A percentile compares a stretch with the other conserved stretches of the same genome.
Evolutionary conservation across 2,888 invertebrate species (phyloP).

Genomic region (Lysandra coridon): DNA sequence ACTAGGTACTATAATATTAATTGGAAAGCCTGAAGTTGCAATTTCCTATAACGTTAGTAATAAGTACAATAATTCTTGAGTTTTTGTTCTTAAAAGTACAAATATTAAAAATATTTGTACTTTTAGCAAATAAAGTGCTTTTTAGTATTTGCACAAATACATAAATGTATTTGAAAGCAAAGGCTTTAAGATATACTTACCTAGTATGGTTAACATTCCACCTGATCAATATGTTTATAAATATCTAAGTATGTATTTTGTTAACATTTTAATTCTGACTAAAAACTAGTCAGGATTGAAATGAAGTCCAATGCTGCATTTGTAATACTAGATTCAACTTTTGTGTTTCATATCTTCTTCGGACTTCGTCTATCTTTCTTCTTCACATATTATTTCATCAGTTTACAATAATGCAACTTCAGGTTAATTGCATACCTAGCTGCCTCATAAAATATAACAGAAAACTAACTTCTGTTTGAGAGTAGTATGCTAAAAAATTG

Average conservation of each 20-base stretch:
- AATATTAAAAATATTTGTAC: too few species aligned
- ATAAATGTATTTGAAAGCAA: constrained; percentile 10
- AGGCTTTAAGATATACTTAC: too few species aligned
- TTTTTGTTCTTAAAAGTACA: too few species aligned
- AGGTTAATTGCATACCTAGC: background rate
- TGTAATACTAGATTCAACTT: background rate
- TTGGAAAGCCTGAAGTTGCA: background rate
- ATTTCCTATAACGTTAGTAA: background rate
- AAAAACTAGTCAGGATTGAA: background rate
- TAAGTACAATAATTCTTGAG: background rate
- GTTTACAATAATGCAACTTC: background rate
- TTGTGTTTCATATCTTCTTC: background rate
- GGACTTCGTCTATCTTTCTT: background rate
- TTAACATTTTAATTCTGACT: background rate
- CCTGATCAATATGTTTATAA: background rate
- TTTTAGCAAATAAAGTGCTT: background rate
- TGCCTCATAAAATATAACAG: background rate
- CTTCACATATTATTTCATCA: background rate
- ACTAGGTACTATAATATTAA: background rate
- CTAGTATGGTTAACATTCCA: background rate
- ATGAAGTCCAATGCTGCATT: background rate
- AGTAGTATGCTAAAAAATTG: background rate
- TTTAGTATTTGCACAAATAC: constrained; percentile 6
- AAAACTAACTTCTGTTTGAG: background rate
- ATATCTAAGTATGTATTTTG: background rate